A percentile compares a stretch with the other conserved stretches of the same genome.
phyloP scores from a whole-genome alignment of 2,888 invertebrate species.

The Eristalinus aeneus region DNA sequence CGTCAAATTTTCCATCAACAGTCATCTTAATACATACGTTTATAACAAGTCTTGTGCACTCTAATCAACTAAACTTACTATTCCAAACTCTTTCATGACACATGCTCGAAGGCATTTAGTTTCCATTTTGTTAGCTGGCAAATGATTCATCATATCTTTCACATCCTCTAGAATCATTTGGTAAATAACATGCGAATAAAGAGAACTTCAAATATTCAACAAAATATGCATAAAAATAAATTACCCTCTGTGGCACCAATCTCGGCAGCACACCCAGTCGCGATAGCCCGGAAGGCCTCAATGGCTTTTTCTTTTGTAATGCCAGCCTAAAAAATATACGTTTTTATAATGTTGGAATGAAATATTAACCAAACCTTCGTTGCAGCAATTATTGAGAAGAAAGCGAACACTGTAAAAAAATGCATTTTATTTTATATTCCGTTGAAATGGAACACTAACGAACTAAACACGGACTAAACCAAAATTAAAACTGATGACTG shows the following conservation, averaged over 20 bases:
- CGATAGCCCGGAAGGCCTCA: not conserved
- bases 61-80: conserved; percentile 74
- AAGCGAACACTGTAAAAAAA: not conserved
- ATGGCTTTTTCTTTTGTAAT: not conserved
- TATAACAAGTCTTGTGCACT: not conserved
- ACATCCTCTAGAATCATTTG: conserved; percentile 75
- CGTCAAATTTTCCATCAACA: conserved; percentile 76
- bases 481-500: not conserved
- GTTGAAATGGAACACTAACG: not conserved
- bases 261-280: not conserved
- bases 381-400: not conserved
- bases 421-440: not conserved
- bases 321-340: not conserved
- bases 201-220: no score
- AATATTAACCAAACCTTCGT: not conserved
- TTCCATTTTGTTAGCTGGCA: conserved; percentile 73
- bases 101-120: conserved; percentile 79
- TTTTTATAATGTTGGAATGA: not conserved
- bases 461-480: no score
- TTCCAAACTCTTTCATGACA: conserved; percentile 76
- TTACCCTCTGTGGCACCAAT: conserved; percentile 21
- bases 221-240: no score
- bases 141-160: conserved; percentile 74
- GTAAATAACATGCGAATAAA: not conserved
- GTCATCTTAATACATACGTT: conserved; percentile 73